Base-by-base conservation (phyloP, 2,888 invertebrate genomes). In the Ashinkailepas kermadecensis region DNA sequence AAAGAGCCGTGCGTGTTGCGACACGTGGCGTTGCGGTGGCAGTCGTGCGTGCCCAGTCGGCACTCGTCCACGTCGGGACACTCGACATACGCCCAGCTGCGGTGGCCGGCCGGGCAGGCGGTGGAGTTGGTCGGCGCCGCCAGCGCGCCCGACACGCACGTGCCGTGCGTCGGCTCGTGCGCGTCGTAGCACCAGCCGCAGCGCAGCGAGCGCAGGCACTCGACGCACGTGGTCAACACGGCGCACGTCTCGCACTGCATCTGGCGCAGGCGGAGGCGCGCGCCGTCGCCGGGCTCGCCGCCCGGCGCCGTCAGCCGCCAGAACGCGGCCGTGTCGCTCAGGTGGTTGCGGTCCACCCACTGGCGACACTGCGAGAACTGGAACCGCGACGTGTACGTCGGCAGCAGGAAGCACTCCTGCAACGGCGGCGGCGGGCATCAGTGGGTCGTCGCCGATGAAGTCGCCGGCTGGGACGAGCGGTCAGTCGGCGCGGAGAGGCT, bases 21-120 rank as follows among this genome's bases (percentile, higher is more conserved):
- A 87, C 97, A 98, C 65, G 94, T 93, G 11, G 97, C 97, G 87
- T 97, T 93, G 82, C 92, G 90, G 88, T 97, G 96, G 86, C 97
- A 98, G 86, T 96, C 93, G 86, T 96, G 94, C 57, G 96, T 89
- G 0, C 93, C 93, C 15, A 97, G 90, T 0, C 93, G 93, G 86
- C 97, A 98, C 88, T 98, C 97, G 86, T 97, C 95, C 0, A 97
- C 95, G 87, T 97, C 97, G 0, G 96, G 96, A 86, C 95, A 96
- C 86, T 93, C 93, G 12, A 94, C 94, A 86, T 97, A 97, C 0
- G 96, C 94, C 96, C 97, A 97, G 58, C 92, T 92, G 0, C 82
- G 84, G 25, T 79, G 81, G 15, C 70, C 23, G 54, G 59, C 70
- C 18, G 67, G 80, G 1, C 70, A 64, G n/a, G 81, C 82, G 9